Evolutionary conservation across 2,113 vertebrate genomes (phyloP), one percentile per base, ranked within the genome.

Genomic region (Ceratotherium simum): DNA sequence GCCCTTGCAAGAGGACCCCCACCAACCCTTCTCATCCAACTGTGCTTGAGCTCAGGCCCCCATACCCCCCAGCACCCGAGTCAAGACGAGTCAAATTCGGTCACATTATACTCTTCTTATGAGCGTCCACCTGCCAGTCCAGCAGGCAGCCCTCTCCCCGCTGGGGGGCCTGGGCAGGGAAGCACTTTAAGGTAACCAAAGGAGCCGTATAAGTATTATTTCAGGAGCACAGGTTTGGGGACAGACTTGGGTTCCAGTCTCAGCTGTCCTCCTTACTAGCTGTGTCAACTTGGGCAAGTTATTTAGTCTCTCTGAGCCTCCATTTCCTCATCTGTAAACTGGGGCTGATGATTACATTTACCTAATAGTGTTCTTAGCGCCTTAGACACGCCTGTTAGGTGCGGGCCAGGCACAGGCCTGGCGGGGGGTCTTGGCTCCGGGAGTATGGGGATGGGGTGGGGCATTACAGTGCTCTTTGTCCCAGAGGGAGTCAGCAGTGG

Each of bases 61-160:
- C 21, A 1, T 4, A 10, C 3, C 2, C 16, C n/a, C 17, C 10
- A 6, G 64, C 12, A 5, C 25, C 7, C 7, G 42, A 12, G 12
- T 70, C 23, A 5, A 9, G 69, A 42, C 69, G 21, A 9, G 46
- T 81, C 42, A 4, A 1, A 27, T 39, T 36, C 29, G 2, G 67
- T 9, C 5, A 0, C 16, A 56, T 5, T 14, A 8, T 36, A 13
- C 11, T 78, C 11, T n/a, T 67, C 76, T n/a, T 5, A 10, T 0
- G 76, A 75, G 51, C 4, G 2, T 0, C 0, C 0, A 1, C 9
- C 70, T 60, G n/a, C 18, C 60, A 6, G 0, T 6, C 9, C 54
- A 4, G 21, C 29, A 33, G 62, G n/a, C 33, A 12, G 27, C 48
- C 14, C 60, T 64, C 62, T 78, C 42, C 12, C 56, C 14, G 67